Conservation (phyloP, 2,797 vertebrate species). For the Halcyon badia region DNA sequence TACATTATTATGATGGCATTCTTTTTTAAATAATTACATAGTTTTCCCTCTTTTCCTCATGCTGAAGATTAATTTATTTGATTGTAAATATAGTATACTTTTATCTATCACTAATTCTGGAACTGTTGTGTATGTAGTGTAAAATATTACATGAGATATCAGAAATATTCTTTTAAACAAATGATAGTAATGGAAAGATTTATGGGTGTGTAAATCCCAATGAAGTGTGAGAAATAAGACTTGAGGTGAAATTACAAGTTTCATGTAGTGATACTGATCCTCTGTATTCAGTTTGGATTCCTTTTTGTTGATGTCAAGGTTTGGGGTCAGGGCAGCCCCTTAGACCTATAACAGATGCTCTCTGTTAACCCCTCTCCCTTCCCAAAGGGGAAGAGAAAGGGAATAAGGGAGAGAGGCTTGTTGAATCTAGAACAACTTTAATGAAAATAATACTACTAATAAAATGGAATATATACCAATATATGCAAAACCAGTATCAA, state of each 20-base stretch:
- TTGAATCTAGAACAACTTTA: too few relatives aligned
- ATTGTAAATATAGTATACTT: not conserved
- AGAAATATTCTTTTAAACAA: not conserved
- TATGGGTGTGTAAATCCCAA: not conserved
- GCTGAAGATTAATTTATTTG: not conserved
- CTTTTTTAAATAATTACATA: not conserved
- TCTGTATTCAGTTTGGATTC: not conserved
- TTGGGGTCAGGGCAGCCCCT: too few relatives aligned
- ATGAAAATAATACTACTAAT: too few relatives aligned
- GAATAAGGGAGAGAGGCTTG: too few relatives aligned
- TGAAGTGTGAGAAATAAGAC: not conserved
- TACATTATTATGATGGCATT: rapidly evolving
- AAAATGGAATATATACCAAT: too few relatives aligned
- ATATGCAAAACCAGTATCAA: too few relatives aligned
- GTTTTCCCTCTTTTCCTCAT: not conserved
- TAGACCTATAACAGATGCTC: too few relatives aligned
- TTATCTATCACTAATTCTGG: not conserved
- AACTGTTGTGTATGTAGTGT: not conserved
- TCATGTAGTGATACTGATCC: not conserved
- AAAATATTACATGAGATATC: not conserved
- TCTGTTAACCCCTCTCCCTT: too few relatives aligned
- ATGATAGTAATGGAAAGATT: not conserved
- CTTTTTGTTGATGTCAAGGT: not conserved
- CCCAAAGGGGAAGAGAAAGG: too few relatives aligned
- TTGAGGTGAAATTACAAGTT: not conserved